Evolutionary conservation across 2,113 vertebrate species (phyloP).

Genomic region (Gymnarchus niloticus): DNA sequence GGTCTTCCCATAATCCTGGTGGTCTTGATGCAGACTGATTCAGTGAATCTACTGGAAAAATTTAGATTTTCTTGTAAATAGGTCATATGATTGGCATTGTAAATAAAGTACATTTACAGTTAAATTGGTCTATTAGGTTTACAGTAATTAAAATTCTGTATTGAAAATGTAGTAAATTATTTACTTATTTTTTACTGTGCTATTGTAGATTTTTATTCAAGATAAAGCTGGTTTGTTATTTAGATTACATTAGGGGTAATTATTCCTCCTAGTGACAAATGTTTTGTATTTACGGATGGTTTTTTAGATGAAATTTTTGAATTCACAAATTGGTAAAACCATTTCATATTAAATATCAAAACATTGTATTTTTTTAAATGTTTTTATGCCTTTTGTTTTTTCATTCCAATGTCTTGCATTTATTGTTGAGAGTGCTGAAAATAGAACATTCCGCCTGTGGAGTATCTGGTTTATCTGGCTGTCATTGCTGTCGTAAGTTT

Average conservation of each 20-base stretch:
- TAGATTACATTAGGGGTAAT: neutral
- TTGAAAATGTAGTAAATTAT: conserved; percentile 9
- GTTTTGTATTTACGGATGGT: neutral
- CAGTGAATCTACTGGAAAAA: neutral
- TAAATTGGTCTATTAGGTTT: conserved; percentile 10
- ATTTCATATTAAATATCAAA: neutral
- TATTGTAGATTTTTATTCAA: conserved; percentile 1
- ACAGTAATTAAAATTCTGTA: conserved; percentile 17
- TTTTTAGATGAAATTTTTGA: neutral
- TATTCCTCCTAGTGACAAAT: neutral
- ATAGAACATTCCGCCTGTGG: no score
- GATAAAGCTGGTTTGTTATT: neutral
- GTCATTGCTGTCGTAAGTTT: neutral
- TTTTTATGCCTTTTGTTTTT: neutral
- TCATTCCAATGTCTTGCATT: neutral
- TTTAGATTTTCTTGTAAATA: conserved; percentile 18
- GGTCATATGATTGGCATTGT: conserved; percentile 16
- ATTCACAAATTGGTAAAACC: neutral
- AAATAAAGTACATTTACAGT: conserved; percentile 19
- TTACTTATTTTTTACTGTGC: neutral
- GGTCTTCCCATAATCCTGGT: neutral
- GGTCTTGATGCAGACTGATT: neutral
- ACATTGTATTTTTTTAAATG: neutral
- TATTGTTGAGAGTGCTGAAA: no score
- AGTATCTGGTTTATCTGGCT: no score